Evolutionary conservation across 2,797 vertebrate genomes (phyloP).

Genomic region (Cephalopachus bancanus): DNA sequence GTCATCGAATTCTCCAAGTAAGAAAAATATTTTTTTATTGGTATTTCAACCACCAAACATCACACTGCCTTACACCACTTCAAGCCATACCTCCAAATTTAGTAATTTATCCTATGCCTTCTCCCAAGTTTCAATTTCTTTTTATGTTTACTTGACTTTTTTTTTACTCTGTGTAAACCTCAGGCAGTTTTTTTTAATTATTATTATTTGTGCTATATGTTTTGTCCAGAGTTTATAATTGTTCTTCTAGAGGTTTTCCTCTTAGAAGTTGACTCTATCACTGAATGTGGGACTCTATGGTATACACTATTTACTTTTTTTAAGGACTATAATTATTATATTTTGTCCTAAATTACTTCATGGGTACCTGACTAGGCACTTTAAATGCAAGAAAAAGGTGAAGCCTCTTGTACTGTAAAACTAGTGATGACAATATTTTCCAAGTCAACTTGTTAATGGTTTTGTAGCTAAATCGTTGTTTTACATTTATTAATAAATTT

Average conservation of each 20-base stretch:
- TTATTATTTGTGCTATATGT: not conserved
- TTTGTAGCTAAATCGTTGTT: not conserved
- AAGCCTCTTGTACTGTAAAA: not conserved
- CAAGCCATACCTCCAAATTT: not conserved
- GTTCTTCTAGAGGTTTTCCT: not conserved
- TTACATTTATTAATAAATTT: not conserved
- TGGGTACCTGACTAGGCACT: not conserved
- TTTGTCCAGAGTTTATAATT: not conserved
- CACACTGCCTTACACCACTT: rapidly evolving
- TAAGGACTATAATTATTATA: not conserved
- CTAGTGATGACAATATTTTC: not conserved
- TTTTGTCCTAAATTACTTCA: not conserved
- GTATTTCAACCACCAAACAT: not conserved
- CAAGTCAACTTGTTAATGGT: not conserved
- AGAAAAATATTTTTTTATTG: not conserved
- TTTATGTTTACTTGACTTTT: not conserved
- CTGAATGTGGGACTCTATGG: not conserved
- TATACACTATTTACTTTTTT: not conserved
- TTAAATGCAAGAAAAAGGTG: not conserved
- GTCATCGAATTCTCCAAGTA: not conserved
- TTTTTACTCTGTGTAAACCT: not conserved
- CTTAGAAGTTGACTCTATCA: not conserved
- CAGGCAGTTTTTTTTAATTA: not conserved
- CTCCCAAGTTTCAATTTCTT: not conserved
- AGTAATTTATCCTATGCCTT: not conserved